phyloP scores from a whole-genome alignment of 2,113 vertebrate genomes.

The Dromaius novaehollandiae region DNA sequence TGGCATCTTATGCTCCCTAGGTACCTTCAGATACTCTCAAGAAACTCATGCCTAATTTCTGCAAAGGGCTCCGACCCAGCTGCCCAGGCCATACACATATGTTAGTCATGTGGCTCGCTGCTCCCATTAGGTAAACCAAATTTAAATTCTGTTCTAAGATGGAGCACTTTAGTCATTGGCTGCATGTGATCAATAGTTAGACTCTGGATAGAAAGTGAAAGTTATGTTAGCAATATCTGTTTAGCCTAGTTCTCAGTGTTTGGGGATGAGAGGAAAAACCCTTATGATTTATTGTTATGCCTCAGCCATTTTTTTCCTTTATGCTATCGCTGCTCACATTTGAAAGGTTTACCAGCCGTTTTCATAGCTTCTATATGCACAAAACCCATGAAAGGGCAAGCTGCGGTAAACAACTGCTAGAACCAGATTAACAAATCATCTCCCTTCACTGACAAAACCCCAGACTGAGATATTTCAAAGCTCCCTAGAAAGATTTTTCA shows the following conservation, averaged over 20 bases:
- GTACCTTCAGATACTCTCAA: background rate
- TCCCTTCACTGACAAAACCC: background rate
- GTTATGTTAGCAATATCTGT: background rate
- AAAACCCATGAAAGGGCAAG: background rate
- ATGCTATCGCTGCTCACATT: background rate
- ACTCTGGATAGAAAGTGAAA: constrained; percentile 1
- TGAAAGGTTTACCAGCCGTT: background rate
- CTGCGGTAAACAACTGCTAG: background rate
- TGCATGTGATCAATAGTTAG: background rate
- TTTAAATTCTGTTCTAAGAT: background rate
- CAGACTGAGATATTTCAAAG: background rate
- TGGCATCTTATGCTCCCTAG: background rate
- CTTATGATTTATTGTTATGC: background rate
- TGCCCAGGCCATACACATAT: background rate
- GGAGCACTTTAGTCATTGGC: background rate
- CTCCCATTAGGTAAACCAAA: constrained; percentile 11
- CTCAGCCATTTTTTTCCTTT: background rate
- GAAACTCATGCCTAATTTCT: background rate
- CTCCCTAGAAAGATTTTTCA: background rate
- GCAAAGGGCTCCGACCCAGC: background rate
- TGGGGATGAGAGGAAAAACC: background rate
- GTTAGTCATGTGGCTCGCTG: background rate
- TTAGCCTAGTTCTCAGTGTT: background rate
- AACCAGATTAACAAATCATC: background rate
- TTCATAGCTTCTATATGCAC: background rate